Conservation (phyloP, 2,113 vertebrate species). For the Balaeniceps rex region DNA sequence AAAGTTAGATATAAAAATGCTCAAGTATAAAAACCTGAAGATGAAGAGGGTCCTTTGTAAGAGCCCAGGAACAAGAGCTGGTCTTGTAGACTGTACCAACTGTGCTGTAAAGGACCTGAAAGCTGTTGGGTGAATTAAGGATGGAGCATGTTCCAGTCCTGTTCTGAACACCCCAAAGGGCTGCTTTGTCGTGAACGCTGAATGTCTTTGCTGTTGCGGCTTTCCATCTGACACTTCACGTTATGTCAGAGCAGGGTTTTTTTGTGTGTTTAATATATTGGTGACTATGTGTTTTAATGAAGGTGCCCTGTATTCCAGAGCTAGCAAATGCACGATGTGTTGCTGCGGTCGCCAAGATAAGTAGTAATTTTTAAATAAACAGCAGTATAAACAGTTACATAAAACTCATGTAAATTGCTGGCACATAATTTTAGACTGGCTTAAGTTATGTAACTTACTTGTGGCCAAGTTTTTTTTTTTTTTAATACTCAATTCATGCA, state of each 20-base stretch:
- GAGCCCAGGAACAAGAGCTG: conserved; percentile 37
- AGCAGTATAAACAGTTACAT: conserved; percentile 73
- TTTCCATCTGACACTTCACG: conserved; percentile 66
- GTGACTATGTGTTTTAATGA: conserved; percentile 70
- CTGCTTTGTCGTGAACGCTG: conserved; percentile 50
- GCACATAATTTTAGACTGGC: conserved; percentile 67
- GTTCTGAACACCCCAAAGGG: conserved; percentile 50
- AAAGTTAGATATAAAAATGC: neutral
- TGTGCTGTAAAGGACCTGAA: conserved; percentile 21
- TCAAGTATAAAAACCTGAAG: neutral
- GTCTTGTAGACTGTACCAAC: conserved; percentile 49
- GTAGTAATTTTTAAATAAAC: conserved; percentile 75
- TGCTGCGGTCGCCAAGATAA: conserved; percentile 69
- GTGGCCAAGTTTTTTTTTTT: conserved; percentile 29
- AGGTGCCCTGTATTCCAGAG: conserved; percentile 69
- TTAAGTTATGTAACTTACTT: conserved; percentile 67
- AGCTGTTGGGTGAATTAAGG: conserved; percentile 60
- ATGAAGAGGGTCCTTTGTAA: conserved; percentile 56
- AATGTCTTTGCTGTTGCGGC: conserved; percentile 60
- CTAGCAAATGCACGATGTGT: conserved; percentile 59
- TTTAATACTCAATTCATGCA: neutral
- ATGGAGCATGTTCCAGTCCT: conserved; percentile 53
- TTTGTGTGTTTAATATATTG: conserved; percentile 68
- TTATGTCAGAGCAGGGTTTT: conserved; percentile 48
- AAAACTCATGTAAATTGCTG: conserved; percentile 72